Evolutionary conservation across 2,797 vertebrate genomes (phyloP).

Genomic region (Lagocephalus sceleratus): DNA sequence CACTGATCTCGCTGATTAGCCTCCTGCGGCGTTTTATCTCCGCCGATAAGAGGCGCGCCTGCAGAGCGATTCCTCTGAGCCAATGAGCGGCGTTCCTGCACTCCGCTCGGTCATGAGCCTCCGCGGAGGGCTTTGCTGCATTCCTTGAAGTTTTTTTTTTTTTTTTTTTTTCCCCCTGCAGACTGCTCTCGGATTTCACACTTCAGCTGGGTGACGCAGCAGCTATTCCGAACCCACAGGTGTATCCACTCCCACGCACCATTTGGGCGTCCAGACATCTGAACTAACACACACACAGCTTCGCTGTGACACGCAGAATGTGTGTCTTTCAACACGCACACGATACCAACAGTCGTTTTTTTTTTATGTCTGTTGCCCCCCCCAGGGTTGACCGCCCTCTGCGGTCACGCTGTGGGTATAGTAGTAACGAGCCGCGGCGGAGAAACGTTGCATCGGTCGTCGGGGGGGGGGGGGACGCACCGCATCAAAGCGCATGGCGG

Average conservation of each 20-base stretch:
- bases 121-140: slow-evolving; percentile 43
- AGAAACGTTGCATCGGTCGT: slow-evolving; percentile 32
- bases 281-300: slow-evolving; percentile 29
- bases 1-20: slow-evolving; percentile 48
- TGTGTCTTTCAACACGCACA: neutral
- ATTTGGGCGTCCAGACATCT: slow-evolving; percentile 35
- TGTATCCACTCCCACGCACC: slow-evolving; percentile 48
- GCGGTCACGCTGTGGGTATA: slow-evolving; percentile 20
- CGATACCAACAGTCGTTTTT: slow-evolving; percentile 32
- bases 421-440: slow-evolving; percentile 17
- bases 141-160: slow-evolving; percentile 59
- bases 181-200: slow-evolving; percentile 60
- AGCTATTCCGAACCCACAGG: slow-evolving; percentile 60
- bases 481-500: slow-evolving; percentile 26
- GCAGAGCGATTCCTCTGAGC: slow-evolving; percentile 30
- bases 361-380: slow-evolving; percentile 20
- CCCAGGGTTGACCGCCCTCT: slow-evolving; percentile 28
- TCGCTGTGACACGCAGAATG: neutral
- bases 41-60: slow-evolving; percentile 29
- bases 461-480: slow-evolving; percentile 20
- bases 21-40: slow-evolving; percentile 20
- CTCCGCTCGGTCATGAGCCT: slow-evolving; percentile 24
- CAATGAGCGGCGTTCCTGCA: slow-evolving; percentile 25
- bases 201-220: slow-evolving; percentile 42
- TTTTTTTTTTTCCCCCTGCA: slow-evolving; percentile 10